A percentile compares a stretch with the other conserved stretches of the same genome.
Evolutionary conservation across 2,113 vertebrate genomes (phyloP).

Genomic region (Ammospiza caudacuta): DNA sequence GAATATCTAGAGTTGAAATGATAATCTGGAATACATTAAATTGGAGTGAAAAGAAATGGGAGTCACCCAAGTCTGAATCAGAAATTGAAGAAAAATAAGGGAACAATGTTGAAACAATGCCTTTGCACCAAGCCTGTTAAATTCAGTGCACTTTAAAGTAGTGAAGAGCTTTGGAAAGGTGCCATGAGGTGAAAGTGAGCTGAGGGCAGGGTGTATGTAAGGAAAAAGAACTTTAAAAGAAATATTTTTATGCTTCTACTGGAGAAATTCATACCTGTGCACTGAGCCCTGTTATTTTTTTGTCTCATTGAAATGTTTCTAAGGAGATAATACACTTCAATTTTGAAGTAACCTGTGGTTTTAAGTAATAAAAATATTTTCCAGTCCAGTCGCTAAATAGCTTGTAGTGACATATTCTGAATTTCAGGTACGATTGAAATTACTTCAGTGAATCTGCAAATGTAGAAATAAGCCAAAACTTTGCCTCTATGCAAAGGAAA

Average conservation of each 20-base stretch:
- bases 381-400: not conserved
- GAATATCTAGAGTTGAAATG: not conserved
- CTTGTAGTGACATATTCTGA: not conserved
- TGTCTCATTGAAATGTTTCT: not conserved
- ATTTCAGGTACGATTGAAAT: not conserved
- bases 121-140: not conserved
- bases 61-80: not conserved
- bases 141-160: not conserved
- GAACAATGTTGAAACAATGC: not conserved
- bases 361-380: not conserved
- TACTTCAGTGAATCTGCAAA: not conserved
- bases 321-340: not conserved
- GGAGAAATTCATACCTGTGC: not conserved
- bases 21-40: not conserved
- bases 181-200: not conserved
- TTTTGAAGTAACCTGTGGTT: not conserved
- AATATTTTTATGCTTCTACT: not conserved
- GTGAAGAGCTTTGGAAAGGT: not conserved
- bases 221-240: not conserved
- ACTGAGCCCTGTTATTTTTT: not conserved
- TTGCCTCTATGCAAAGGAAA: not conserved
- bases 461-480: not conserved
- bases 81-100: not conserved
- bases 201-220: not conserved
- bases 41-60: not conserved